A percentile compares a stretch with the other conserved stretches of the same genome.
phyloP scores from a whole-genome alignment of 2,797 vertebrate genomes.

The Aythya fuligula region DNA sequence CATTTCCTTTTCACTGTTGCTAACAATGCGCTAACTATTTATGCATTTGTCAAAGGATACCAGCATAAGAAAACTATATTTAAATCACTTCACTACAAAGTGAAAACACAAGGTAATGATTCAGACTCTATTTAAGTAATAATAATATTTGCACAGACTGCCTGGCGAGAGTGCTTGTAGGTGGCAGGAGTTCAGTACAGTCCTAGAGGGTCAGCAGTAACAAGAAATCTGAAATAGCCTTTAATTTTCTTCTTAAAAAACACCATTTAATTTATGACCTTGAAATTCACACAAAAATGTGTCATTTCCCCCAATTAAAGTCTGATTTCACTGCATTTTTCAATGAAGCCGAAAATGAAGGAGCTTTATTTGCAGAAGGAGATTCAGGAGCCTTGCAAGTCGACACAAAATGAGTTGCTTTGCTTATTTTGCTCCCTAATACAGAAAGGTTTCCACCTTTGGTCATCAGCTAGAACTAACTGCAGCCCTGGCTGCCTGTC shows the following conservation, averaged over 20 bases:
- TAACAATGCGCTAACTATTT: slow-evolving; percentile 75
- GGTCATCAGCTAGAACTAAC: background rate
- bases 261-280: background rate
- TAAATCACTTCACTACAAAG: slow-evolving; percentile 62
- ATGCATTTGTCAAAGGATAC: slow-evolving; percentile 68
- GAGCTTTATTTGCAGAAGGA: background rate
- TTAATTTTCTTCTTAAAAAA: slow-evolving; percentile 41
- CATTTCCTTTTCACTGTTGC: slow-evolving; percentile 68
- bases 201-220: slow-evolving; percentile 20
- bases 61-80: slow-evolving; percentile 70
- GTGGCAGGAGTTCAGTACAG: background rate
- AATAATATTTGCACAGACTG: slow-evolving; percentile 70
- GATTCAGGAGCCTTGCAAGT: background rate
- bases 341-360: background rate
- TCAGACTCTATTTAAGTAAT: slow-evolving; percentile 70
- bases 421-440: background rate
- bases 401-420: background rate
- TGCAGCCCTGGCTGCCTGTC: background rate
- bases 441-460: background rate
- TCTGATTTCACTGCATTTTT: background rate
- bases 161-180: slow-evolving; percentile 18
- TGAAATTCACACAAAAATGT: background rate
- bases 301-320: background rate
- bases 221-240: slow-evolving; percentile 16
- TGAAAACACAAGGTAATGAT: slow-evolving; percentile 69